Evolutionary conservation across 23 tunicate species (phyloP).

Genomic region (Ascidia mentula): DNA sequence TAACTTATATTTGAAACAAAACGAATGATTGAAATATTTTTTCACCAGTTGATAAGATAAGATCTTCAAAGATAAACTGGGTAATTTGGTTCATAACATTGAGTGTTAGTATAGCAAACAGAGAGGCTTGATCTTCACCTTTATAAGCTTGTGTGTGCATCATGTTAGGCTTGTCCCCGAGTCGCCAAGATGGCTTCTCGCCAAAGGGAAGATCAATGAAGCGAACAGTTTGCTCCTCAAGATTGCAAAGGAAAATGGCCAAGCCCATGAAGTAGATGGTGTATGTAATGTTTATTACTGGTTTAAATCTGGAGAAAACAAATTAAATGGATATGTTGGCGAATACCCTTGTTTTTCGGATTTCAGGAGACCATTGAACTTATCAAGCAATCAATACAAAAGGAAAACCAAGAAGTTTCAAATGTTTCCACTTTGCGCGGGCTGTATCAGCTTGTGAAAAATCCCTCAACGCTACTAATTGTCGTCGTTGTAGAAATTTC

Average conservation of each 20-base stretch:
- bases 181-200: slow-evolving; percentile 31
- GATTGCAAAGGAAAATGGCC: slow-evolving; percentile 20
- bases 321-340: too few species aligned
- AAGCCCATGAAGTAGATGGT: not conserved
- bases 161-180: slow-evolving; percentile 31
- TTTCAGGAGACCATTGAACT: not conserved
- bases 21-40: too few species aligned
- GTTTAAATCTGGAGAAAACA: too few species aligned
- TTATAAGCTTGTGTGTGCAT: too few species aligned
- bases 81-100: too few species aligned
- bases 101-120: too few species aligned
- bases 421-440: not conserved
- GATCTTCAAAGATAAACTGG: too few species aligned
- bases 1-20: too few species aligned
- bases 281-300: not conserved
- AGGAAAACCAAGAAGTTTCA: not conserved
- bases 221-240: not conserved
- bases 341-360: too few species aligned
- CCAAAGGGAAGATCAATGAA: slow-evolving; percentile 9
- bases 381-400: not conserved
- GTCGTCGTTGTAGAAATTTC: not conserved
- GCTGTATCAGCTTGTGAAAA: not conserved
- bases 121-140: too few species aligned
- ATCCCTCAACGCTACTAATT: not conserved
- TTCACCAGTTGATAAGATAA: too few species aligned